phyloP scores from a whole-genome alignment of 2,113 vertebrate genomes.

The Pantherophis guttatus region DNA sequence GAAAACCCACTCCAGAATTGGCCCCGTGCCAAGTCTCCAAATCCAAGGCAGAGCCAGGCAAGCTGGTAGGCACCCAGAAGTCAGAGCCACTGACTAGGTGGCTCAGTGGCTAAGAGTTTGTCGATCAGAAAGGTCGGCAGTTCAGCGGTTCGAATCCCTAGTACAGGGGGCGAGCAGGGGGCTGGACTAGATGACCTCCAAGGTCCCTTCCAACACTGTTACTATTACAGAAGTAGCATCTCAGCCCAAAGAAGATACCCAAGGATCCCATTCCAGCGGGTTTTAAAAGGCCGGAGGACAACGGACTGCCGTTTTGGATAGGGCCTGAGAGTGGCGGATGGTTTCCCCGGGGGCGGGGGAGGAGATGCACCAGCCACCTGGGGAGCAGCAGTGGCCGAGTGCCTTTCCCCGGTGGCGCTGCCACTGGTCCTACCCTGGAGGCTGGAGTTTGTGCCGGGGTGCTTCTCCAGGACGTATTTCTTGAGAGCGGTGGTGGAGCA shows the following conservation, averaged over 20 bases:
- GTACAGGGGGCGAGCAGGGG: no score
- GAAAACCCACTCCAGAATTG: background rate
- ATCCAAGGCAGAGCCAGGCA: background rate
- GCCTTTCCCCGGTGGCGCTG: background rate
- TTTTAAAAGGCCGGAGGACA: background rate
- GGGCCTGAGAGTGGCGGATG: background rate
- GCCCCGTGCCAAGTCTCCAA: background rate
- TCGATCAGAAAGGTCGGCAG: no score
- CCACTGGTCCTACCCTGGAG: constrained; percentile 77
- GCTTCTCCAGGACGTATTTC: constrained; percentile 87
- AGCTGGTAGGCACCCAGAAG: background rate
- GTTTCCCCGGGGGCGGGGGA: no score
- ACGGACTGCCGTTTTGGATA: no score
- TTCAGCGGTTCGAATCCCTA: no score
- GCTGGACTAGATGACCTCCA: no score
- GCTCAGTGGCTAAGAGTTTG: no score
- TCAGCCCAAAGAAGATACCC: background rate
- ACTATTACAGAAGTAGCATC: no score
- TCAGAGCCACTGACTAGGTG: no score
- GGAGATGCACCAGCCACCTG: no score
- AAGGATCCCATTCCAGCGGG: background rate
- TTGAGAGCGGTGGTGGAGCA: constrained; percentile 92
- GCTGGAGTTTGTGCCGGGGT: constrained; percentile 87
- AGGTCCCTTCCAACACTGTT: no score
- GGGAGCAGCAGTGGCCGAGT: no score